Base-by-base conservation (phyloP, 2,113 vertebrate species). In the Phainopepla nitens region DNA sequence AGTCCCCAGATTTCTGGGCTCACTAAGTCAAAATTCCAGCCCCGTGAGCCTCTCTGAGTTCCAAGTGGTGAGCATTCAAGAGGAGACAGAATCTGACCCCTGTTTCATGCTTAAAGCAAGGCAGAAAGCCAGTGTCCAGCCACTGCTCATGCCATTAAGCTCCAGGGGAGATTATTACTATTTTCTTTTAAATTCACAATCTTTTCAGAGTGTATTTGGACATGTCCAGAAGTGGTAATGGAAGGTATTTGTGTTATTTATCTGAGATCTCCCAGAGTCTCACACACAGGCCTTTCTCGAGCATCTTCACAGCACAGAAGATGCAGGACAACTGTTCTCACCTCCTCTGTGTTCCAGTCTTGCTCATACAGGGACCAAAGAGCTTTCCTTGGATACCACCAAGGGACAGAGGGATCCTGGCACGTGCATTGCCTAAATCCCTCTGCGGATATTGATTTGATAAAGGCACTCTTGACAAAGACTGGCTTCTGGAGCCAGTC, bases 21-120 rank as follows among this genome's bases (percentile, higher is more conserved):
- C 58, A 33, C 17, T 3, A 3, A 15, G 16, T 13, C 4, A 4
- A 24, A 70, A 17, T 22, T 51, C 36, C 0, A 3, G 24, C 22
- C 36, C 14, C 0, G 0, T 1, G 5, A 19, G 15, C 6, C 24
- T 3, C 25, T 56, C 44, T 3, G 35, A 42, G 53, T 2, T 0
- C 28, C 53, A 35, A 42, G 47, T 0, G 2, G 31, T 10, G 31
- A 68, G 8, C 6, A 3, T 33, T 33, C 3, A 0, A 39, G 9
- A 39, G 2, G 3, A 18, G 16, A 45, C 20, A 92, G 45, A 47
- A 17, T n/a, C 28, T 39, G 57, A 47, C 3, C 8, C 18, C 1
- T 2, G 0, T 36, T 49, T 33, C 24, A 25, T 19, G 33, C 15
- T 62, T 22, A 50, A 25, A 73, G 75, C 5, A 28, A 36, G 21